Base-by-base conservation (phyloP, 2,113 vertebrate species). In the Poicephalus gulielmi region DNA sequence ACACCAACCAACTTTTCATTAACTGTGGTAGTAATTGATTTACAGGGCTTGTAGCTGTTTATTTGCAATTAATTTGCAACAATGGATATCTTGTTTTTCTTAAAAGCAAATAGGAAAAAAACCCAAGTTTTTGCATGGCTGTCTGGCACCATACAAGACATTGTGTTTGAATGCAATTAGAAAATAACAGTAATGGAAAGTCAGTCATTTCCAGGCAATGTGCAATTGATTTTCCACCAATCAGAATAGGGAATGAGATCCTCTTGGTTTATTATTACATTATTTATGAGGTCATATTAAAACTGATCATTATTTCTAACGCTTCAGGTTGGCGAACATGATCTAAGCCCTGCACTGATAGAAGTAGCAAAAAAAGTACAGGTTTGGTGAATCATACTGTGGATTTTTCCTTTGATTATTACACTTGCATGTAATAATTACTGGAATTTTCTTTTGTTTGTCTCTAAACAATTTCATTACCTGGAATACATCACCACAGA, bases 171-270 rank as follows among this genome's bases (percentile, higher is more conserved):
- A 96, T 97, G 96, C 96, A 98, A 97, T 98, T 98, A 98, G 96
- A 97, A 97, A 97, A 95, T 96, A 97, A 96, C 95, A 98, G 96
- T 98, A 97, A 98, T 98, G 97, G 97, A 96, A 98, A 98, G 97
- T 94, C 91, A 92, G 97, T 98, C 97, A 98, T 98, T 98, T 98
- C 98, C 97, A 98, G 97, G 97, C 98, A 98, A 96, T 95, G 95
- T 92, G 92, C 96, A 96, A 98, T 98, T 98, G 98, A 98, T 98
- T 98, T 98, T 97, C 96, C 94, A 97, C 98, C 98, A 98, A 98
- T 98, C 97, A 97, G 97, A 98, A 98, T 96, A 97, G 76, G 94
- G 97, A 98, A 98, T 97, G 96, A 98, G 98, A 94, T 95, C 88
- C 91, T 98, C 94, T 97, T 97, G 94, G 96, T 97, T 97, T 98